phyloP scores from a whole-genome alignment of 1,140 invertebrate genomes.

The Halyomorpha halys region DNA sequence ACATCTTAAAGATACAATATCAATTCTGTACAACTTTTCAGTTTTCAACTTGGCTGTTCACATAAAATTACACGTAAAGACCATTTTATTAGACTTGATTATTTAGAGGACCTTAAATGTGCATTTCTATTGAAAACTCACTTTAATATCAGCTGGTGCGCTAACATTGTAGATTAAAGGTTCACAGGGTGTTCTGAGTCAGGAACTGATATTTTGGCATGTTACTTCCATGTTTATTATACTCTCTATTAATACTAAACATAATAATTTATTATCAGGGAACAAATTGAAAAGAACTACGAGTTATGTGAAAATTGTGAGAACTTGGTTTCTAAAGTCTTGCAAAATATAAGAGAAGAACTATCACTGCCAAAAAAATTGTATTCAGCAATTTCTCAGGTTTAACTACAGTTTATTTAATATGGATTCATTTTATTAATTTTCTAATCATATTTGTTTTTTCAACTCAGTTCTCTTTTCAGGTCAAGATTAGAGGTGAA shows the following conservation, averaged over 20 bases:
- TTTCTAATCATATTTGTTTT: too few relatives aligned
- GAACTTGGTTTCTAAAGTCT: conserved; percentile 15
- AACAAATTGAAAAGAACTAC: conserved; percentile 19
- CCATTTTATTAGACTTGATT: too few relatives aligned
- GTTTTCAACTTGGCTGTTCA: too few relatives aligned
- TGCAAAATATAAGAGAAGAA: conserved; percentile 20
- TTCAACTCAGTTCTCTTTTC: background rate
- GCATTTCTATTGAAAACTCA: too few relatives aligned
- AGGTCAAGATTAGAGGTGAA: background rate
- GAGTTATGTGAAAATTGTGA: conserved; percentile 20
- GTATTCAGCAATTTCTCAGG: background rate
- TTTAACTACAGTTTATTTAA: background rate
- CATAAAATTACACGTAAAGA: too few relatives aligned
- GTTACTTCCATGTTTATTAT: background rate
- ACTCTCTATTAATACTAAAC: background rate
- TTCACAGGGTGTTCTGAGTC: background rate
- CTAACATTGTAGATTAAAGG: too few relatives aligned
- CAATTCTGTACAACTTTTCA: too few relatives aligned
- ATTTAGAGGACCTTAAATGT: too few relatives aligned
- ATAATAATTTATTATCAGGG: conserved; percentile 15
- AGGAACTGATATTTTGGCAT: background rate
- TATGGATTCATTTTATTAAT: too few relatives aligned
- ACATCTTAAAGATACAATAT: too few relatives aligned
- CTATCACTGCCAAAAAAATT: conserved; percentile 10
- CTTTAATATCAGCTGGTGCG: too few relatives aligned